phyloP scores from a whole-genome alignment of 2,888 invertebrate species.

The Andrena hattorfiana region DNA sequence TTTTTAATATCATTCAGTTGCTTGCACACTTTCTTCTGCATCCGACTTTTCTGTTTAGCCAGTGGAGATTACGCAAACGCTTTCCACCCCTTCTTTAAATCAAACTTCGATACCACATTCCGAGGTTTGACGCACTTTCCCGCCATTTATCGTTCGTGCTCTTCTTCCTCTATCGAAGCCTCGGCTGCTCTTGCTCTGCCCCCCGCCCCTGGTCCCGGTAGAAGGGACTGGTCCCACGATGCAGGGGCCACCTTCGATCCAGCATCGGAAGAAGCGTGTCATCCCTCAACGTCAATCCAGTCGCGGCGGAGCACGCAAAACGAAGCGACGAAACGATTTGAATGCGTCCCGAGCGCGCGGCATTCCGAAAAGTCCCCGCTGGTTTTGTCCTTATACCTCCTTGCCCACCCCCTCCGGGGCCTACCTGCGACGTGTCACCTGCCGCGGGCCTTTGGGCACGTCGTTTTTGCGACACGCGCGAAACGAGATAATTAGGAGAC shows the following conservation, averaged over 20 bases:
- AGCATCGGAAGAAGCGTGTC: slow-evolving; percentile 78
- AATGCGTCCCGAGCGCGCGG: slow-evolving; percentile 77
- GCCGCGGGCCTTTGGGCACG: slow-evolving; percentile 39
- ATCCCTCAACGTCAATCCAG: slow-evolving; percentile 84
- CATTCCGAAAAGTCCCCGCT: slow-evolving; percentile 72
- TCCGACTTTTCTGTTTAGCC: too few relatives aligned
- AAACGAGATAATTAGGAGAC: slow-evolving; percentile 66
- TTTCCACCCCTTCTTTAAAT: background rate
- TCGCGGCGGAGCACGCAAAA: slow-evolving; percentile 73
- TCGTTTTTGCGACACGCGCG: slow-evolving; percentile 59
- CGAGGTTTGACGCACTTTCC: background rate
- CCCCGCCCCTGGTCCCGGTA: slow-evolving; percentile 22
- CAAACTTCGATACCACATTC: background rate
- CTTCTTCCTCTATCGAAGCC: background rate
- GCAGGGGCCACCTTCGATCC: slow-evolving; percentile 50
- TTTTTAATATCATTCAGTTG: too few relatives aligned
- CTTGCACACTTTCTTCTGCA: too few relatives aligned
- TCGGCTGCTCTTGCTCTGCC: background rate
- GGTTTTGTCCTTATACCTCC: slow-evolving; percentile 62
- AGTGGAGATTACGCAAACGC: background rate
- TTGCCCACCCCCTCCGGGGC: slow-evolving; percentile 10
- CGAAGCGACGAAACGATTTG: slow-evolving; percentile 81
- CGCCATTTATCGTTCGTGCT: background rate
- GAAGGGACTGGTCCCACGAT: slow-evolving; percentile 59
- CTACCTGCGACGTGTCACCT: slow-evolving; percentile 58